Conservation (phyloP, 2,888 invertebrate genomes). For the Dasysyrphus tricinctus region DNA sequence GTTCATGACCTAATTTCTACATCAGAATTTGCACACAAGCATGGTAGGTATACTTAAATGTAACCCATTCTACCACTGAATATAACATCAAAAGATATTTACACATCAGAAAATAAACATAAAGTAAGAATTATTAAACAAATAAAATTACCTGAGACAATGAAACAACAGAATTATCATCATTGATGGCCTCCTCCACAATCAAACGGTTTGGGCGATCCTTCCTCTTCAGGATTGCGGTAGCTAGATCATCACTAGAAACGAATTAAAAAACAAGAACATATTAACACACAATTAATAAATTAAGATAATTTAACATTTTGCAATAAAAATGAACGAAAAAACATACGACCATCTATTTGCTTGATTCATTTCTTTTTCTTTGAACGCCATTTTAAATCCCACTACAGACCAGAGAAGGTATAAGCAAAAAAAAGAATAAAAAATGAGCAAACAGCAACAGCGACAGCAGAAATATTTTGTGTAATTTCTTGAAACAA, state of each 20-base stretch:
- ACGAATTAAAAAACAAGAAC: conserved; percentile 20
- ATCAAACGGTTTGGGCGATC: conserved; percentile 98
- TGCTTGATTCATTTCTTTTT: conserved; percentile 51
- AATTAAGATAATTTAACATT: conserved; percentile 5
- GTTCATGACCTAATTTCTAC: too few relatives aligned
- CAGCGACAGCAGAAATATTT: conserved; percentile 36
- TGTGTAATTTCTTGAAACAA: conserved; percentile 11
- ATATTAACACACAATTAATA: not conserved
- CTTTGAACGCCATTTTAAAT: conserved; percentile 73
- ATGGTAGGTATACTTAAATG: too few relatives aligned
- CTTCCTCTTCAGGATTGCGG: conserved; percentile 98
- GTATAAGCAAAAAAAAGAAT: conserved; percentile 31
- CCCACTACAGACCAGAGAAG: conserved; percentile 25
- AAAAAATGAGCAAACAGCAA: conserved; percentile 42
- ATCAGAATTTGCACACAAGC: too few relatives aligned
- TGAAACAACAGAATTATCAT: conserved; percentile 99
- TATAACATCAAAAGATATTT: not conserved
- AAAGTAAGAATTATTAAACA: not conserved
- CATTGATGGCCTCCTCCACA: conserved; percentile 98
- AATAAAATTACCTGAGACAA: conserved; percentile 91
- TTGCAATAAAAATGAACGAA: not conserved
- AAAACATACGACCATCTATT: conserved; percentile 60
- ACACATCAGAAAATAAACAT: not conserved
- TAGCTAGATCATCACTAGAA: conserved; percentile 95
- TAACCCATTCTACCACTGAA: not conserved